Conservation (phyloP, 2,113 vertebrate species). For the cattle (Bos taurus) region DNA sequence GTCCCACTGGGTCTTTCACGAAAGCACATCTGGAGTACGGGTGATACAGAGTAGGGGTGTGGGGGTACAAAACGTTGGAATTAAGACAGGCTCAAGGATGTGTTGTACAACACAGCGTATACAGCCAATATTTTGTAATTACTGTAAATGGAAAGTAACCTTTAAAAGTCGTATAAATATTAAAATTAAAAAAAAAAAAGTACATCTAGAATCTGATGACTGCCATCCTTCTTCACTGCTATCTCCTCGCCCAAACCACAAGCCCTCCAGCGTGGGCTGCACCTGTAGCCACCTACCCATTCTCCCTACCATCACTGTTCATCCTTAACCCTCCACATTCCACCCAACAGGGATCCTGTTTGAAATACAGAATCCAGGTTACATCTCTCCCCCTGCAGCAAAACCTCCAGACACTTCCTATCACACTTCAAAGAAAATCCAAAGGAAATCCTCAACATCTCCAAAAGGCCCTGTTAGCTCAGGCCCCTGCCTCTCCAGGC, state of each 20-base stretch:
- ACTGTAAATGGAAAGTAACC: neutral
- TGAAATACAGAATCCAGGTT: neutral
- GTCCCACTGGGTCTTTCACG: neutral
- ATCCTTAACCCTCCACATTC: neutral
- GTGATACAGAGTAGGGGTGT: neutral
- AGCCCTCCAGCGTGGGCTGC: neutral
- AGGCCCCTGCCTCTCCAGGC: neutral
- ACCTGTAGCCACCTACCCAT: neutral
- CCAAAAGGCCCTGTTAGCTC: neutral
- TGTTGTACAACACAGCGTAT: neutral
- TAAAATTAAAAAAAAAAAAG: neutral
- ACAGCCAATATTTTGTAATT: neutral
- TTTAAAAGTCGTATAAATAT: neutral
- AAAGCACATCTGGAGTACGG: neutral
- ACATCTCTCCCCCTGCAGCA: neutral
- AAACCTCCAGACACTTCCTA: neutral
- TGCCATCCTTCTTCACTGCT: neutral
- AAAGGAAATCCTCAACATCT: neutral
- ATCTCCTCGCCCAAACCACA: neutral
- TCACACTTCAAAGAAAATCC: neutral
- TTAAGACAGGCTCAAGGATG: neutral
- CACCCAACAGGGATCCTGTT: neutral
- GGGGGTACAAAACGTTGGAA: neutral
- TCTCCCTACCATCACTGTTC: neutral
- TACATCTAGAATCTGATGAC: neutral